Percentiles rank a stretch among this genome's conserved stretches.
These are phyloP conservation scores for Sarotherodon lohbergeri DNA, from an alignment of 2,113 vertebrate genomes.

Conservation along the genomic window DNA sequence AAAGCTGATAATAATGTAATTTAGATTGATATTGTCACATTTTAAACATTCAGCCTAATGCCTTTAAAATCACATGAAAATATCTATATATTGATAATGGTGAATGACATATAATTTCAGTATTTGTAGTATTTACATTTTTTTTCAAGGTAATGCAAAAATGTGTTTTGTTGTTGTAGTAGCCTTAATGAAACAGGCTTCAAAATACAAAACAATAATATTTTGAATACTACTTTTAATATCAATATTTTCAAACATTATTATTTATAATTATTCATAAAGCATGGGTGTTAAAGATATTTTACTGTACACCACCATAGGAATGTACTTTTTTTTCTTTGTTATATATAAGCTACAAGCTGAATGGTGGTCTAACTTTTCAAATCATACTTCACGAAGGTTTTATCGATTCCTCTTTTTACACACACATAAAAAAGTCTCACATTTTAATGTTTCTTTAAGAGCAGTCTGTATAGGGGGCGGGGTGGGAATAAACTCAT, in stretches of 20 bases:
- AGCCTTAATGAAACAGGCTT: background rate
- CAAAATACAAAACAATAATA: background rate
- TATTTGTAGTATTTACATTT: background rate
- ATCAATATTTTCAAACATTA: background rate
- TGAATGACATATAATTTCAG: background rate
- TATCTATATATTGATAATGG: background rate
- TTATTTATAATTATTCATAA: background rate
- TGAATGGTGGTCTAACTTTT: background rate
- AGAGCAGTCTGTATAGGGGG: background rate
- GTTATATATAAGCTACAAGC: background rate
- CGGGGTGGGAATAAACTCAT: background rate
- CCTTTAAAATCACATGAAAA: background rate
- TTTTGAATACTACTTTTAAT: background rate
- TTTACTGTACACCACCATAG: background rate
- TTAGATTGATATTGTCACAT: background rate
- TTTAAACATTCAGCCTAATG: background rate
- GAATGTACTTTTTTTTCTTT: background rate
- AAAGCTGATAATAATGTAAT: background rate
- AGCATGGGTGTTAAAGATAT: background rate
- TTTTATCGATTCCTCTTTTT: background rate
- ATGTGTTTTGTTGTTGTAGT: background rate
- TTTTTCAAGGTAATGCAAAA: background rate
- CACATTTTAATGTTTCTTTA: slow-evolving; percentile 25
- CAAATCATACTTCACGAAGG: background rate
- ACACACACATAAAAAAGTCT: background rate